These are phyloP conservation scores for Stenopsyche tienmushanensis DNA, from an alignment of 1,140 invertebrate species.

Conservation along the genomic window DNA sequence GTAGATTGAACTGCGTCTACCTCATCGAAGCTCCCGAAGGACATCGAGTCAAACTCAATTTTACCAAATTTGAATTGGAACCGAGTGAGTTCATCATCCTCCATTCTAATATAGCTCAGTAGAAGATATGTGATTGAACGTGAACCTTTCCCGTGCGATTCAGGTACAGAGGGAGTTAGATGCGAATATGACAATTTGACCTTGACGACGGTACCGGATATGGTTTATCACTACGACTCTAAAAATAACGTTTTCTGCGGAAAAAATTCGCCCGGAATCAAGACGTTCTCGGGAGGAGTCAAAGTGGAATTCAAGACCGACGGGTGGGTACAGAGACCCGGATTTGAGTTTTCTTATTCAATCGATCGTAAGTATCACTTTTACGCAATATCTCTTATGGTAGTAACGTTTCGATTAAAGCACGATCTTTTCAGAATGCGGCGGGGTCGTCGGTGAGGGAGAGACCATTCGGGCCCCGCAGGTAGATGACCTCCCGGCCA, in stretches of 20 bases:
- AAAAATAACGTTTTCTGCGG: conserved; percentile 46
- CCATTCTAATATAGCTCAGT: background rate
- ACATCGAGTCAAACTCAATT: conserved; percentile 54
- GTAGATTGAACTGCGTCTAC: conserved; percentile 69
- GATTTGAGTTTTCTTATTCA: conserved; percentile 50
- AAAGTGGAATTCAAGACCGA: conserved; percentile 49
- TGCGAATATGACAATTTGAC: conserved; percentile 61
- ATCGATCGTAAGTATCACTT: conserved; percentile 42
- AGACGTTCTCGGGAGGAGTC: conserved; percentile 43
- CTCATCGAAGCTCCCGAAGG: conserved; percentile 53
- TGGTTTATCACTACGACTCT: background rate
- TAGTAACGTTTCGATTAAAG: conserved; percentile 12
- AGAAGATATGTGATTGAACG: conserved; percentile 49
- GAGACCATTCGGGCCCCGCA: no score
- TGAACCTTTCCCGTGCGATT: no score
- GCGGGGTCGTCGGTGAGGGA: no score
- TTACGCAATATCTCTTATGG: background rate
- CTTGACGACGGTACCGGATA: conserved; percentile 22
- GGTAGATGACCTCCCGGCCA: conserved; percentile 31
- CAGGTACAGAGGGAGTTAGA: conserved; percentile 15
- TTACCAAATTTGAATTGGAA: conserved; percentile 59
- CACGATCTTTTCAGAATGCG: no score
- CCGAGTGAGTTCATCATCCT: conserved; percentile 24
- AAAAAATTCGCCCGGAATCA: conserved; percentile 43
- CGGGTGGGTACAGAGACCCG: conserved; percentile 44